These are phyloP conservation scores for Pterostichus niger DNA, from an alignment of 2,888 invertebrate species.

Conservation along the genomic window DNA sequence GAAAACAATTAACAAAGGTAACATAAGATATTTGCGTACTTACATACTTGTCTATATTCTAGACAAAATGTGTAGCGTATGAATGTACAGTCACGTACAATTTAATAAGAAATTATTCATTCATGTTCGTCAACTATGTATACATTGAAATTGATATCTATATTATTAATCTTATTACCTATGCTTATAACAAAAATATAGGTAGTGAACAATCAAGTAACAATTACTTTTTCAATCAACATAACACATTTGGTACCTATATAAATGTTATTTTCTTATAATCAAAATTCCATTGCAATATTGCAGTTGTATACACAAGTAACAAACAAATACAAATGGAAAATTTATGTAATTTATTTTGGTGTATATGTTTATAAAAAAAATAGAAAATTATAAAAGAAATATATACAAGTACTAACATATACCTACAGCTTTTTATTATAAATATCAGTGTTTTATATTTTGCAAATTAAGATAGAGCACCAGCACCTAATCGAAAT, in stretches of 20 bases:
- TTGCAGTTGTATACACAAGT: constrained; percentile 35
- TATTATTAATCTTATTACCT: constrained; percentile 55
- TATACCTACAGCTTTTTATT: constrained; percentile 51
- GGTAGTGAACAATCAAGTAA: constrained; percentile 47
- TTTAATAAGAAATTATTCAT: constrained; percentile 51
- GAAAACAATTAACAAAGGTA: constrained; percentile 3
- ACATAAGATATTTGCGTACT: constrained; percentile 58
- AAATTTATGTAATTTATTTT: constrained; percentile 65
- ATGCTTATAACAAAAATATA: constrained; percentile 59
- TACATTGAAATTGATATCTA: constrained; percentile 58
- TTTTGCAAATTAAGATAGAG: constrained; percentile 37
- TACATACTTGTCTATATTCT: constrained; percentile 54
- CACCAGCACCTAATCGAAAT: constrained; percentile 37
- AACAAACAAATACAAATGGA: constrained; percentile 56
- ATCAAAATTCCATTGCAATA: constrained; percentile 41
- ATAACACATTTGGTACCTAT: constrained; percentile 35
- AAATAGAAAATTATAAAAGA: constrained; percentile 62
- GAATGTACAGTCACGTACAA: not conserved
- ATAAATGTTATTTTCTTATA: constrained; percentile 64
- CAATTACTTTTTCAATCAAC: constrained; percentile 14
- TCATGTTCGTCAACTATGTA: constrained; percentile 60
- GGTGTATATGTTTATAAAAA: constrained; percentile 66
- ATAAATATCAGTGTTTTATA: constrained; percentile 23
- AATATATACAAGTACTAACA: constrained; percentile 64
- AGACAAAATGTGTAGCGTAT: constrained; percentile 53